These are phyloP conservation scores for Ganaspis brasiliensis DNA, from an alignment of 2,888 invertebrate species.

Conservation along the genomic window DNA sequence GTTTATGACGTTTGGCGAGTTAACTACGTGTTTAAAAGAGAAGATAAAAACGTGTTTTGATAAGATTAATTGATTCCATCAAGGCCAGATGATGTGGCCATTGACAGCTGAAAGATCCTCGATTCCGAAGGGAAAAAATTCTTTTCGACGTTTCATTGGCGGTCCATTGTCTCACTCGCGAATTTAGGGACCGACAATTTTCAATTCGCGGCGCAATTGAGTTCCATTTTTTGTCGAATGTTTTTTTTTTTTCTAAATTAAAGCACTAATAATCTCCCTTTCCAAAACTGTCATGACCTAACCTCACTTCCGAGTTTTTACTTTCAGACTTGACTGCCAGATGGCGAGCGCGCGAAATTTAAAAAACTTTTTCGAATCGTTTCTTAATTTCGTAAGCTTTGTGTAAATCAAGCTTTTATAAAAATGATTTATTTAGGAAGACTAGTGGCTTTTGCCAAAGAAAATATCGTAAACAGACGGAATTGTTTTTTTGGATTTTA, in stretches of 20 bases:
- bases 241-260: neutral
- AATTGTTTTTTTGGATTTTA: too few species aligned
- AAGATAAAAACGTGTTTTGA: slow-evolving; percentile 8
- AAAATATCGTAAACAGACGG: too few species aligned
- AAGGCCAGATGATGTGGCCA: slow-evolving; percentile 58
- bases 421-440: too few species aligned
- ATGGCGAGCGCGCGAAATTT: neutral
- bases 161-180: neutral
- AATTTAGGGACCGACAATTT: neutral
- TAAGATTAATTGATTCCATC: slow-evolving; percentile 50
- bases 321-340: neutral
- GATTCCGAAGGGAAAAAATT: slow-evolving; percentile 1
- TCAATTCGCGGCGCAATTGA: neutral
- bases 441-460: too few species aligned
- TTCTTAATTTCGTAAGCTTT: neutral
- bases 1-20: neutral
- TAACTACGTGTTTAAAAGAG: neutral
- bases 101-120: slow-evolving; percentile 30
- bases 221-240: neutral
- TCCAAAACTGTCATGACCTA: neutral
- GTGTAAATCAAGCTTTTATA: neutral
- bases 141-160: slow-evolving; percentile 37
- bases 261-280: neutral
- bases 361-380: neutral
- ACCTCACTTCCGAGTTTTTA: neutral